Base-by-base conservation (phyloP, 2,113 vertebrate species). In the Pygoscelis adeliae region DNA sequence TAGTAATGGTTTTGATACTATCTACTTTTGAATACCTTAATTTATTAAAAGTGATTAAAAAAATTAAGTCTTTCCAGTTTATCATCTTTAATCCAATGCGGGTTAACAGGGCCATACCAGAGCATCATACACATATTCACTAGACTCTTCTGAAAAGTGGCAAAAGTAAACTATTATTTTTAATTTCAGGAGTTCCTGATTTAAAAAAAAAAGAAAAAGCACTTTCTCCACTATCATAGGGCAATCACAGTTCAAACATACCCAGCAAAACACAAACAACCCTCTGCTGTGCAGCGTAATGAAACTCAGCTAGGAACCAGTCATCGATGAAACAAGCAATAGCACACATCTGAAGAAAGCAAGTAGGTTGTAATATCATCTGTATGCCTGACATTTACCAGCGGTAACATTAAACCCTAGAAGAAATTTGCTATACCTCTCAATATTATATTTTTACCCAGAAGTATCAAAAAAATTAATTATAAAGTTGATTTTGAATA, bases 401-500 rank as follows among this genome's bases (percentile, higher is more conserved):
- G 46, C 1, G 0, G 38, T 83, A 91, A 85, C 22, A 55, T 66
- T 80, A 87, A 96, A 79, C 78, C 81, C 74, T 55, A 23, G 80
- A 70, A 95, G n/a, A 76, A 90, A 65, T 5, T 83, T 59, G 17
- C 49, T 77, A 53, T 38, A 69, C 30, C 32, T 71, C 40, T 69
- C n/a, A 38, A 44, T 82, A 61, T 49, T 65, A 27, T 40, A 42
- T 56, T 90, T 89, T 73, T 67, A 44, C 50, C 44, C 50, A 90
- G 87, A 84, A 87, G 46, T 55, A 95, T 10, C 59, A 40, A 38
- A 93, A 97, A 65, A 80, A 95, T 72, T 92, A 69, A 91, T 94
- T 93, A 53, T 42, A 81, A 97, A 82, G 29, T 61, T 83, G 81
- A 62, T 89, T 97, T 93, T 52, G 44, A 97, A 67, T 42, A 76